A percentile compares a stretch with the other conserved stretches of the same genome.
Evolutionary conservation across 2,888 invertebrate genomes (phyloP).

Genomic region (Branchipolynoe longqiensis): DNA sequence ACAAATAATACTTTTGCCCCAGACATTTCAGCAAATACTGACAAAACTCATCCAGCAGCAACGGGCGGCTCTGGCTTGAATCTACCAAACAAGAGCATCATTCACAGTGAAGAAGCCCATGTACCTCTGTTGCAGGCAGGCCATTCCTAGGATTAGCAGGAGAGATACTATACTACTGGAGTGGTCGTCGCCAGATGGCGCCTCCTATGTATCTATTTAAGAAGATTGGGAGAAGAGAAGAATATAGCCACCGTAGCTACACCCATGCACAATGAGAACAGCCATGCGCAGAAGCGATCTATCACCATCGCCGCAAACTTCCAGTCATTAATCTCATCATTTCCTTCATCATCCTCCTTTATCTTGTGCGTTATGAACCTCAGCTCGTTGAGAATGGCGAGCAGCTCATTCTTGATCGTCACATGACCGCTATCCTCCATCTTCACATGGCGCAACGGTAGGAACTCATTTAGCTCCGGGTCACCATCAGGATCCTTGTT

Average conservation of each 20-base stretch:
- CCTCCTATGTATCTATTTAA: too few relatives aligned
- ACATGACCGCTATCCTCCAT: slow-evolving; percentile 62
- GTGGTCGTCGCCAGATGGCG: too few relatives aligned
- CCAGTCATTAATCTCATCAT: slow-evolving; percentile 68
- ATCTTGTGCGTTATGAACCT: slow-evolving; percentile 71
- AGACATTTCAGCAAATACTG: too few relatives aligned
- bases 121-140: too few relatives aligned
- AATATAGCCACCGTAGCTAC: slow-evolving; percentile 67
- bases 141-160: too few relatives aligned
- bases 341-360: slow-evolving; percentile 66
- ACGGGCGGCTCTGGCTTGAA: too few relatives aligned
- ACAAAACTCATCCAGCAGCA: too few relatives aligned
- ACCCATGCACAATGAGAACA: slow-evolving; percentile 67
- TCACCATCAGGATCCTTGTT: slow-evolving; percentile 70
- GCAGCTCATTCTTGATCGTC: slow-evolving; percentile 68
- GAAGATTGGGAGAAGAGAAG: slow-evolving; percentile 63
- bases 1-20: too few relatives aligned
- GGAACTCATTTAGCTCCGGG: slow-evolving; percentile 67
- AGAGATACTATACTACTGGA: too few relatives aligned
- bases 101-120: too few relatives aligned
- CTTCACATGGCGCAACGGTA: slow-evolving; percentile 63
- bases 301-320: slow-evolving; percentile 71
- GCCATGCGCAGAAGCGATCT: slow-evolving; percentile 68
- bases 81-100: too few relatives aligned
- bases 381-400: slow-evolving; percentile 71